Evolutionary conservation across 37 sponge, comb jelly and placozoan genomes (phyloP).

Genomic region (Eunapius fragilis): DNA sequence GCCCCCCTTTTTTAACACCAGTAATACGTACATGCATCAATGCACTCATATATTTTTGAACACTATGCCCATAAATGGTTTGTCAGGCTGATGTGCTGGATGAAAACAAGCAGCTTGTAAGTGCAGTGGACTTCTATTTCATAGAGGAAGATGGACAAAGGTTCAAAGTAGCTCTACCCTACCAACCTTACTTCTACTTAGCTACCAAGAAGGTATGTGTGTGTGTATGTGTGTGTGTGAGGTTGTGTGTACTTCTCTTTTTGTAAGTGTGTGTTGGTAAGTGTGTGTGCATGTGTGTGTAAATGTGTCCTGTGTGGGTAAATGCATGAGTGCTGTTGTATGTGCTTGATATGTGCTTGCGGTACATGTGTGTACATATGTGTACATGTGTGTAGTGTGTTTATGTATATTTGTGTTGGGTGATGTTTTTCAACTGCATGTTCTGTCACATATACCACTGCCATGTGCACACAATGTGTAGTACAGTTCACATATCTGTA

Average conservation of each 20-base stretch:
- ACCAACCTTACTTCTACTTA: constrained; percentile 96
- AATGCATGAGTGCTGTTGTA: not conserved
- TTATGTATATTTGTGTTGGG: not conserved
- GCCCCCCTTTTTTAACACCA: too few relatives aligned
- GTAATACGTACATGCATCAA: too few relatives aligned
- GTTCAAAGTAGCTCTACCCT: constrained; percentile 93
- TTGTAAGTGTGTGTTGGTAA: not conserved
- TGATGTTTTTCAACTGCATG: too few relatives aligned
- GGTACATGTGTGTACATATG: not conserved
- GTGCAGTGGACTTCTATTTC: constrained; percentile 97
- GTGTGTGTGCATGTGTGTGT: not conserved
- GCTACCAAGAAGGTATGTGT: constrained; percentile 72
- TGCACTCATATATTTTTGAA: too few relatives aligned
- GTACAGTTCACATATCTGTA: too few relatives aligned
- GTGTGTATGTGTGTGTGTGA: not conserved
- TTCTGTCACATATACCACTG: too few relatives aligned
- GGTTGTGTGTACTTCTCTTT: not conserved
- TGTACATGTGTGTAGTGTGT: not conserved
- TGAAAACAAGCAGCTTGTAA: constrained; percentile 91
- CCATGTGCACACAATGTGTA: too few relatives aligned
- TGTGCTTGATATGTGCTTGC: not conserved
- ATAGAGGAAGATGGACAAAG: constrained; percentile 95
- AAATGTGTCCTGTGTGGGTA: not conserved
- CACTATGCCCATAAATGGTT: too few relatives aligned
- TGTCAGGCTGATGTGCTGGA: constrained; percentile 86